Evolutionary conservation across 2,113 vertebrate species (phyloP), one percentile per base, ranked within the genome.

Genomic region (Corythornis madagascariensis): DNA sequence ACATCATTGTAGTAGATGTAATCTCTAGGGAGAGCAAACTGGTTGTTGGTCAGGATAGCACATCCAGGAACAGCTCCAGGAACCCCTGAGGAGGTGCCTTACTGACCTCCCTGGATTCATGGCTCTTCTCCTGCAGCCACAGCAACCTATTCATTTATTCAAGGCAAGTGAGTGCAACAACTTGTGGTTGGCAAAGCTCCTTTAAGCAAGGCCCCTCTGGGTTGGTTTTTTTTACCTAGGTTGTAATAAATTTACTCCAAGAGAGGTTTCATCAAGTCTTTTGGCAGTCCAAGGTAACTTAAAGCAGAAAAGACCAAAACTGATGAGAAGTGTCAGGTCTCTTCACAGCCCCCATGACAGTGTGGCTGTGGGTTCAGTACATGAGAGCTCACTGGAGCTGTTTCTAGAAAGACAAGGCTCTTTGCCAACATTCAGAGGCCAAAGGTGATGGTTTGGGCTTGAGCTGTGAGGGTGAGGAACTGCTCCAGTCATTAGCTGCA

Each of bases 1-100:
- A 98, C 93, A 1, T 99, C 99, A 0, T 98, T 99, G 96, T 99
- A 99, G 94, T 99, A 99, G 95, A 99, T 98, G 79, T 99, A 99
- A 93, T 99, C 99, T 90, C 99, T 99, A 60, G 35, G 53, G 17
- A 70, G 22, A 92, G 57, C 6, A 92, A 48, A 77, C 11, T 9
- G 26, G 16, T 50, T 45, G 45, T 55, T 22, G 66, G 1, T 53
- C 10, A 63, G 33, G 33, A 20, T 22, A 24, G 59, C 82, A 8
- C 2, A 55, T 4, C 40, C 53, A 64, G 64, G 22, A 69, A 79
- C 8, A 63, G 47, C 56, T 80, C 43, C 33, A 57, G n/a, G 56
- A 84, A 22, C 11, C 60, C 35, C 35, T 38, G 48, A 63, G 59
- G 72, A 70, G 64, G 33, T 25, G 11, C 43, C 35, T 72, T 31